Evolutionary conservation across 1,140 invertebrate species (phyloP), one percentile per base, ranked within the genome.

Genomic region (Drosophila bocqueti): DNA sequence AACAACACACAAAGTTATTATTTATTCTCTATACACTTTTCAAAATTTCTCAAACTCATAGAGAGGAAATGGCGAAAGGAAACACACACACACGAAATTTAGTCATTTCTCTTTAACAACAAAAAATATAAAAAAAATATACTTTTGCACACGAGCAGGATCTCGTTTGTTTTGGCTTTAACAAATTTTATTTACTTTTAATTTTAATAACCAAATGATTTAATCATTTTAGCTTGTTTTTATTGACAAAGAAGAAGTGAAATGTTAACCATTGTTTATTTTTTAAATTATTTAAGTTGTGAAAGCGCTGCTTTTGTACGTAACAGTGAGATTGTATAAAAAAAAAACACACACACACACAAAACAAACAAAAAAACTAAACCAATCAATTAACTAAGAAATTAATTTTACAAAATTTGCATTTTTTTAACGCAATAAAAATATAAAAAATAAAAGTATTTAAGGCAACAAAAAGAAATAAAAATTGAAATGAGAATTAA

Each of bases 91-190:
- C 42, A 57, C 66, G 69, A 58, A 58, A 55, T 58, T 40, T 63
- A 85, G 77, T 78, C 73, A 78, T 76, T 76, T 86, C 76, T 65
- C 24, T 24, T 62, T 61, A 67, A 79, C 66, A 71, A 81, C 21
- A 52, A 31, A 36, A 24, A 24, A 24, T 24, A 24, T 24, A 52
- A 31, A 52, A 54, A 2, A 52, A 54, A 2, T 16, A 11, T 31
- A 52, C 11, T 11, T 81, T 89, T 90, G 85, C 84, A 90, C 79
- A 76, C 87, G 91, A 92, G 91, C 91, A 92, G 91, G 91, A 92
- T 92, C 91, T 92, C 91, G 91, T 82, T 84, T 89, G 84, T 87
- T 87, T 73, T 92, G 91, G 86, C 87, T 92, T 91, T 92, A 92
- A 91, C 72, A 71, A 81, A 75, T 73, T 46, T 47, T 69, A 79